Evolutionary conservation across 2,888 invertebrate genomes (phyloP), one percentile per base, ranked within the genome.

Genomic region (Notodonta ziczac): DNA sequence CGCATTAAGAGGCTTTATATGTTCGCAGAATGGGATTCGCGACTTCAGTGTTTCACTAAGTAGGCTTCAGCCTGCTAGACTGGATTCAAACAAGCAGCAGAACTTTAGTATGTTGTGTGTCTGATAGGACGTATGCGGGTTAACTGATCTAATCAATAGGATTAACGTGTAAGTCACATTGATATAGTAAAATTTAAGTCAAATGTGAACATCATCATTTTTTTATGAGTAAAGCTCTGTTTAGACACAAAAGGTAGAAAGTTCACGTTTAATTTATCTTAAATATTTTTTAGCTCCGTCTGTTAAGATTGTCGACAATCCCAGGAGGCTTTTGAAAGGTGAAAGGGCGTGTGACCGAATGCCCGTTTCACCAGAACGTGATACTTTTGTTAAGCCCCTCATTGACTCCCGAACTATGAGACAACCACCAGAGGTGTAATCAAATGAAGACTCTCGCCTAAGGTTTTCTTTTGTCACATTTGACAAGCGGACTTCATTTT

Each of bases 1-100:
- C 83, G 82, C 88, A 86, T 90, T 88, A 87, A 77, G 78, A 81
- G 85, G 86, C 86, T 90, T 90, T 90, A 86, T 87, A 85, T 86
- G 83, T 81, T 77, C 76, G 67, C 82, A 77, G 79, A 88, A 87
- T 86, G 82, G 84, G 81, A 76, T 85, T 88, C 88, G 90, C 89
- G 89, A 84, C 85, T 87, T 78, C 82, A 83, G 82, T 83, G 81
- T 84, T 81, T 87, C 84, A 85, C 81, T 85, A 79, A 81, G 77
- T 61, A 51, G 61, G 67, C 67, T 74, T 72, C 72, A 50, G n/a
- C 48, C 46, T 8, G 50, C 50, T 50, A 50, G 16, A 16, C 50
- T 16, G 50, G 16, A 16, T 50, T 50, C 16, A 14, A 50, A 50
- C 16, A 50, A 50, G 16, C 16, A 50, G 16, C 9, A 7, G 16